Evolutionary conservation across 2,888 invertebrate genomes (phyloP).

Genomic region (Hypsopygia costalis): DNA sequence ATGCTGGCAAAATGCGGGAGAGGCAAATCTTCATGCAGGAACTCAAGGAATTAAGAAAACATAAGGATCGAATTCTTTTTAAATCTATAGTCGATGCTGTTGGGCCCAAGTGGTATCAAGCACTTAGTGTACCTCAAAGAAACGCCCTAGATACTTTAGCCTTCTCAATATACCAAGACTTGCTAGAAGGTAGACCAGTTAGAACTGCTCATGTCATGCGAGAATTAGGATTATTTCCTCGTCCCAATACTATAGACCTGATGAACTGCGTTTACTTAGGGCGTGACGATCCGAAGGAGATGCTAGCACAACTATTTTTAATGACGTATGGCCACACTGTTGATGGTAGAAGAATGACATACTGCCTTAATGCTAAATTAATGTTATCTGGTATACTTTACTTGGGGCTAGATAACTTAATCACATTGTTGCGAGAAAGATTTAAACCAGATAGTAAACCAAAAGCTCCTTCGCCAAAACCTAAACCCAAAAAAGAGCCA

Average conservation of each 20-base stretch:
- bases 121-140: slow-evolving; percentile 58
- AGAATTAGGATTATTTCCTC: slow-evolving; percentile 49
- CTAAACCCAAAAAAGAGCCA: slow-evolving; percentile 33
- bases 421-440: slow-evolving; percentile 40
- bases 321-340: slow-evolving; percentile 46
- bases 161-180: slow-evolving; percentile 53
- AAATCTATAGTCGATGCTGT: slow-evolving; percentile 32
- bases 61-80: slow-evolving; percentile 30
- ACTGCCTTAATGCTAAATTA: slow-evolving; percentile 52
- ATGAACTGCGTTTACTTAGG: slow-evolving; percentile 52
- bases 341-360: slow-evolving; percentile 44
- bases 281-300: slow-evolving; percentile 52
- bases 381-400: slow-evolving; percentile 60
- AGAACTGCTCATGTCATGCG: slow-evolving; percentile 41
- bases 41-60: slow-evolving; percentile 44
- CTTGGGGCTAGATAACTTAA: slow-evolving; percentile 50
- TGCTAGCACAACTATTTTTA: slow-evolving; percentile 58
- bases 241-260: slow-evolving; percentile 43
- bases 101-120: slow-evolving; percentile 68
- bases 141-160: slow-evolving; percentile 46
- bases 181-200: slow-evolving; percentile 53
- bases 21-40: slow-evolving; percentile 59
- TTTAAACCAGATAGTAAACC: slow-evolving; percentile 40
- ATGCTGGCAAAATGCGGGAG: slow-evolving; percentile 46
- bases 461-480: slow-evolving; percentile 22